These are phyloP conservation scores for Sarcophaga rosellei DNA, from an alignment of 2,888 invertebrate genomes.

Conservation along the genomic window DNA sequence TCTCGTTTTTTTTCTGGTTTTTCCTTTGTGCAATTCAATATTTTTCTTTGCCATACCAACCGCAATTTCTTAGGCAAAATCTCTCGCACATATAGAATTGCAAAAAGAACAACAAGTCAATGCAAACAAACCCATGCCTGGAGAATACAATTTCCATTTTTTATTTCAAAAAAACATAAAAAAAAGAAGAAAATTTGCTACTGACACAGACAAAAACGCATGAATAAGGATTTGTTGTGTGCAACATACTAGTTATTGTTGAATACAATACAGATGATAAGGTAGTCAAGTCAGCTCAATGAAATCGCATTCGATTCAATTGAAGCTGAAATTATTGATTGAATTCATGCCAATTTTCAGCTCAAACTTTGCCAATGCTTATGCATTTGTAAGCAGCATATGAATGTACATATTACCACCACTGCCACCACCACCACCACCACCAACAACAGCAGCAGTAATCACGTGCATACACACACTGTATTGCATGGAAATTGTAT, in stretches of 20 bases:
- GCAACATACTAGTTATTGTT: not conserved
- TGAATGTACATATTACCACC: not conserved
- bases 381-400: conserved; percentile 22
- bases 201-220: not conserved
- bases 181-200: conserved; percentile 24
- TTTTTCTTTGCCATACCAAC: no score
- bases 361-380: conserved; percentile 68
- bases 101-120: conserved; percentile 30
- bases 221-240: not conserved
- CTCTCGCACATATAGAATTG: conserved; percentile 2
- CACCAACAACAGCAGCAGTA: not conserved
- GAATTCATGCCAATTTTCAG: conserved; percentile 71
- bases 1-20: not conserved
- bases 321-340: conserved; percentile 77
- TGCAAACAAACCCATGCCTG: not conserved
- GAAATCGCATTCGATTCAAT: conserved; percentile 78
- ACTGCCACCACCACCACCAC: no score
- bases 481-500: not conserved
- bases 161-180: not conserved
- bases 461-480: not conserved
- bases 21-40: no score
- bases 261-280: conserved; percentile 50
- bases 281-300: conserved; percentile 65
- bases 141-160: not conserved
- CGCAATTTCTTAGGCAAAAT: conserved; percentile 1